A percentile compares a stretch with the other conserved stretches of the same genome.
Conservation (phyloP, 1,140 invertebrate genomes). For the Daktulosphaira vitifoliae region DNA sequence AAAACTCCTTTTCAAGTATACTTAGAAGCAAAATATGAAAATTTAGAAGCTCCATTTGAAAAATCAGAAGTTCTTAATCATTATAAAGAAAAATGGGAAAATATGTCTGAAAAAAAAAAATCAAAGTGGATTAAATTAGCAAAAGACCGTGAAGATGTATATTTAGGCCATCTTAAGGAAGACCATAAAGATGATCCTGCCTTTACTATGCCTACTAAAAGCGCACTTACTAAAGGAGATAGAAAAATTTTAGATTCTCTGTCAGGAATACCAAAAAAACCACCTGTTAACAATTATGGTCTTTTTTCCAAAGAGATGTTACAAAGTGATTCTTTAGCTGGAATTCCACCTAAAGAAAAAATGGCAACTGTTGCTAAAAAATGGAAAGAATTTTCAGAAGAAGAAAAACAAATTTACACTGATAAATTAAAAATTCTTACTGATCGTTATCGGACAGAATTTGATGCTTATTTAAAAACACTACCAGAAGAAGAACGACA, state of each 20-base stretch:
- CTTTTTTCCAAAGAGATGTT: constrained; percentile 27
- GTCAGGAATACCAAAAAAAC: constrained; percentile 21
- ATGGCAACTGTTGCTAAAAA: constrained; percentile 1
- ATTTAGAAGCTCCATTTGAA: neutral
- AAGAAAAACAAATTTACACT: constrained; percentile 22
- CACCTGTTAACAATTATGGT: constrained; percentile 16
- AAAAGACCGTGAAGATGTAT: constrained; percentile 3
- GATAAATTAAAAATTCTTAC: constrained; percentile 17
- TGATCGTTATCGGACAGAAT: constrained; percentile 24
- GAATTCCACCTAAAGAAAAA: constrained; percentile 18
- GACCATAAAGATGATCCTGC: constrained; percentile 25
- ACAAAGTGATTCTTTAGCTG: constrained; percentile 5
- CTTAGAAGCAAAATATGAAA: neutral
- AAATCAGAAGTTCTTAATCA: constrained; percentile 6
- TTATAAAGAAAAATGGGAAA: constrained; percentile 23
- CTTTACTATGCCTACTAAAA: constrained; percentile 17
- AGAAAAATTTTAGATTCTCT: constrained; percentile 18
- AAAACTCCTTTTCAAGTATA: constrained; percentile 21
- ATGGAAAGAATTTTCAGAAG: constrained; percentile 20
- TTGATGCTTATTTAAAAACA: constrained; percentile 13
- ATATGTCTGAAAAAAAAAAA: constrained; percentile 26
- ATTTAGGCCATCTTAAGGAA: constrained; percentile 15
- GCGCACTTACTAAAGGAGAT: constrained; percentile 25
- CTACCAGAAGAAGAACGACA: constrained; percentile 17
- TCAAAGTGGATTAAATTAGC: constrained; percentile 30